Conservation (phyloP, 2,888 invertebrate species). For the Eupithecia dodoneata region DNA sequence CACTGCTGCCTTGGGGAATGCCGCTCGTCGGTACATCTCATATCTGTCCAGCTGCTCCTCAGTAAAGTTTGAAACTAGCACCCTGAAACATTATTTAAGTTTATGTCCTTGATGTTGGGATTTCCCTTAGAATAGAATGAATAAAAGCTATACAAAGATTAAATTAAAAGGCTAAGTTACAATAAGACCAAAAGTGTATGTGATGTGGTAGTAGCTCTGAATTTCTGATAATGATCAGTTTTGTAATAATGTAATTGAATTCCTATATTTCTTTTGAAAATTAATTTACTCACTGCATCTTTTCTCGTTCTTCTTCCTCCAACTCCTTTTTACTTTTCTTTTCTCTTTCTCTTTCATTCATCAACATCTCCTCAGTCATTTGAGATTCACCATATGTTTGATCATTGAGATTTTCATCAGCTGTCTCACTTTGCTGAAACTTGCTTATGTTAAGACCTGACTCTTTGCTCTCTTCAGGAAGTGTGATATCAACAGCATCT, state of each 20-base stretch:
- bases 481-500: constrained; percentile 54
- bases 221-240: background rate
- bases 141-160: too few species aligned
- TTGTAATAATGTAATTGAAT: background rate
- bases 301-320: constrained; percentile 97
- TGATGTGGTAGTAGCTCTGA: background rate
- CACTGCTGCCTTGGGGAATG: constrained; percentile 99
- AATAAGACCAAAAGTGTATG: background rate
- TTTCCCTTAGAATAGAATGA: background rate
- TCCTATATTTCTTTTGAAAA: background rate
- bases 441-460: constrained; percentile 62
- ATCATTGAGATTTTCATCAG: constrained; percentile 38
- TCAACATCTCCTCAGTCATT: constrained; percentile 71
- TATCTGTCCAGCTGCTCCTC: constrained; percentile 99
- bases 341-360: constrained; percentile 86
- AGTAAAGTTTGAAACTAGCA: constrained; percentile 98
- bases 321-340: constrained; percentile 91
- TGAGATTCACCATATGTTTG: constrained; percentile 61
- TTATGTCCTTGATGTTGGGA: background rate
- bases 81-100: constrained; percentile 82
- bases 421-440: constrained; percentile 64
- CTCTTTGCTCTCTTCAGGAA: constrained; percentile 53
- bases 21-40: constrained; percentile 98
- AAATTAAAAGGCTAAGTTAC: background rate
- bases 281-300: constrained; percentile 93